Evolutionary conservation across 2,113 vertebrate genomes (phyloP).

Genomic region (Aegypius monachus): DNA sequence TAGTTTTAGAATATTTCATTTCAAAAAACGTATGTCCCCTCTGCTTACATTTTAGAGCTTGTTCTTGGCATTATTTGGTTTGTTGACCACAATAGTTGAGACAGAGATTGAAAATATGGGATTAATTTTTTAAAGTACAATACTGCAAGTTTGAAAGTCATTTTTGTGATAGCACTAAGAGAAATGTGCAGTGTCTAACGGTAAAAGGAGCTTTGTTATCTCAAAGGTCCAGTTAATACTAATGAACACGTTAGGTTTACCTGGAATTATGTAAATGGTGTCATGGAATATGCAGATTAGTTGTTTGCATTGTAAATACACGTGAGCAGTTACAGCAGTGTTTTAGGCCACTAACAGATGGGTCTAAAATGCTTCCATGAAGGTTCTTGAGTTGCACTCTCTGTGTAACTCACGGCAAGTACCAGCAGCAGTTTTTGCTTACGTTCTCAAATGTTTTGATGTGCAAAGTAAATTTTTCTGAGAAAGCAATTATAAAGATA

Average conservation of each 20-base stretch:
- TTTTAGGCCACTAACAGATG: neutral
- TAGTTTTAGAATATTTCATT: neutral
- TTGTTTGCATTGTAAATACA: neutral
- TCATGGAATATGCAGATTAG: neutral
- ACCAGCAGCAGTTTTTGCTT: neutral
- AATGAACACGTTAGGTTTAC: neutral
- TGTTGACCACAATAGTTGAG: neutral
- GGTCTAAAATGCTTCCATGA: neutral
- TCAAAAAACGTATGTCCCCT: neutral
- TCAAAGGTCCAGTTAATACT: neutral
- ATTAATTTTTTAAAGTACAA: neutral
- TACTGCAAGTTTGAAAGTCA: neutral
- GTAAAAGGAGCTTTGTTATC: neutral
- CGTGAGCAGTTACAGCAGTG: neutral
- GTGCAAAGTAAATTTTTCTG: neutral
- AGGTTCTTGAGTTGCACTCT: neutral
- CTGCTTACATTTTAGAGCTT: neutral
- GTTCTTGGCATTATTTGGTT: neutral
- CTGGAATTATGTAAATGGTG: neutral
- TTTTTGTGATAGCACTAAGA: neutral
- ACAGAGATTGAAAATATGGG: neutral
- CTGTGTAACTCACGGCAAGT: neutral
- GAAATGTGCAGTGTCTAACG: neutral
- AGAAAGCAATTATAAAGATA: neutral
- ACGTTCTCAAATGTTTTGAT: neutral